Evolutionary conservation across 2,113 vertebrate species (phyloP).

Genomic region (Athene noctua): DNA sequence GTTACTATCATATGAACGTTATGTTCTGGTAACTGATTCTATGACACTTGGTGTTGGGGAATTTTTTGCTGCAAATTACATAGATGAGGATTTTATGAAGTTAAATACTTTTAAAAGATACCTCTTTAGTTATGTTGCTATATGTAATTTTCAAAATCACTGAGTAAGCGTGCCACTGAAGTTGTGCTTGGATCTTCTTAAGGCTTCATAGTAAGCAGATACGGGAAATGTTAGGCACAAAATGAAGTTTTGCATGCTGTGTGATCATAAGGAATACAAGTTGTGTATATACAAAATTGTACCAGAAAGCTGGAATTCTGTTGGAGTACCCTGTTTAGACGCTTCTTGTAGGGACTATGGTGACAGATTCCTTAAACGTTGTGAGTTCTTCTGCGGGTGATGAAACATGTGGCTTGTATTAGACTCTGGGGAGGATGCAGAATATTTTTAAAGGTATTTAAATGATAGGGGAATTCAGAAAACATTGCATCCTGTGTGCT

Average conservation of each 20-base stretch:
- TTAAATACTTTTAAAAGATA: background rate
- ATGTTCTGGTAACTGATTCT: background rate
- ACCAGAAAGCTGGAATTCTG: background rate
- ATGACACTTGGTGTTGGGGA: background rate
- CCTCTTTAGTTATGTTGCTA: background rate
- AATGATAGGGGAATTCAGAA: background rate
- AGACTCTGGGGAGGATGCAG: background rate
- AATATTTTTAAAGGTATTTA: background rate
- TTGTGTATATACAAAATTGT: background rate
- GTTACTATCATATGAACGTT: background rate
- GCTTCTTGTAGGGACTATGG: background rate
- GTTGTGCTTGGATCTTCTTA: background rate
- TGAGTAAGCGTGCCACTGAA: background rate
- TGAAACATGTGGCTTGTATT: background rate
- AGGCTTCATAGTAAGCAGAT: background rate
- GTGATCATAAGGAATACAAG: background rate
- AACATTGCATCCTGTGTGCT: background rate
- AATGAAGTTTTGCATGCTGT: background rate
- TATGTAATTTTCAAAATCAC: background rate
- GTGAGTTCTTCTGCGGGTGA: background rate
- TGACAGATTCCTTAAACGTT: background rate
- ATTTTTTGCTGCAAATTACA: background rate
- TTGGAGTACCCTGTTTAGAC: background rate
- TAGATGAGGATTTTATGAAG: background rate
- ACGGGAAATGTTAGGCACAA: accelerated